Percentiles rank a stretch among this genome's conserved stretches.
phyloP scores from a whole-genome alignment of 2,888 invertebrate species.

The Caenorhabditis angaria region DNA sequence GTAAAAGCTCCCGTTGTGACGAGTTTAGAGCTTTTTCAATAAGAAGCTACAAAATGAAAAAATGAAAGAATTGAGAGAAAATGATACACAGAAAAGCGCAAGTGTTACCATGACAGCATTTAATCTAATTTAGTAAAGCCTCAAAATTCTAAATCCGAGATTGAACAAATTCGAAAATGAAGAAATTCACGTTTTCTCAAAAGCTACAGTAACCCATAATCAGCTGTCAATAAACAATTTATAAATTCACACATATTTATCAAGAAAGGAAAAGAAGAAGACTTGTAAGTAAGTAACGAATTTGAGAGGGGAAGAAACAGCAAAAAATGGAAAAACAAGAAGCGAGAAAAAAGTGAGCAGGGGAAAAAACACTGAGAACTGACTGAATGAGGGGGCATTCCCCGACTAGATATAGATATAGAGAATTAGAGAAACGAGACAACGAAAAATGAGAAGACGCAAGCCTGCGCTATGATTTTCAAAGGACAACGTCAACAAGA shows the following conservation, averaged over 20 bases:
- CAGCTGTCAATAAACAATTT: too few species aligned
- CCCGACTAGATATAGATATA: conserved; percentile 1
- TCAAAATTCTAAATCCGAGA: too few species aligned
- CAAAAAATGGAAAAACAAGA: background rate
- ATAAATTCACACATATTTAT: too few species aligned
- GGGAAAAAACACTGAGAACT: too few species aligned
- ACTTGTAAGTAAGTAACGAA: too few species aligned
- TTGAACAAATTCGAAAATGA: too few species aligned
- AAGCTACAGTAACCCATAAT: too few species aligned
- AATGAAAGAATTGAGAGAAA: background rate
- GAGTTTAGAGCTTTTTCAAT: conserved; percentile 1
- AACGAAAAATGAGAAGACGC: background rate
- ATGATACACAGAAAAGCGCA: background rate
- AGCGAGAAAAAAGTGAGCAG: background rate
- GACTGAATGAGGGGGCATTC: conserved; percentile 1
- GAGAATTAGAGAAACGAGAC: background rate
- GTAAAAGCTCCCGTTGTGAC: conserved; percentile 38
- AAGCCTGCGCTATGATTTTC: conserved; percentile 1
- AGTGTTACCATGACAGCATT: conserved; percentile 10
- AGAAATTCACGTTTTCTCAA: too few species aligned
- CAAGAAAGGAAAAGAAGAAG: too few species aligned
- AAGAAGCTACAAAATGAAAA: background rate
- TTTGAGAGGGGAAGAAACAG: background rate
- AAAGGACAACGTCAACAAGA: too few species aligned
- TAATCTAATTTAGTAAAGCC: too few species aligned